phyloP scores from a whole-genome alignment of 2,888 invertebrate species.

The Abrostola tripartita region DNA sequence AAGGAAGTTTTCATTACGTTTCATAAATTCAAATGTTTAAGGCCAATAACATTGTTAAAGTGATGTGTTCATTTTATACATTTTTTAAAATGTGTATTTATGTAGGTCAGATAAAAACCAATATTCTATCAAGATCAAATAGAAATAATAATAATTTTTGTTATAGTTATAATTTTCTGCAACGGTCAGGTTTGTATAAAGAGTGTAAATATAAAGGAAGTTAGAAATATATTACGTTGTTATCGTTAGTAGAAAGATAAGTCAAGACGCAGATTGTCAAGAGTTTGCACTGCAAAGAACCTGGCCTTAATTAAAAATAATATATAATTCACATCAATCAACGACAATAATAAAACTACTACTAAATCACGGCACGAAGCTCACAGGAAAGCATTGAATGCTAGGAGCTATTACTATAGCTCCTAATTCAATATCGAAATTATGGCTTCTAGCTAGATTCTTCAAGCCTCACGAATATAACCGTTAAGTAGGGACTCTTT shows the following conservation, averaged over 20 bases:
- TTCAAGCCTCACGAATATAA: too few species aligned
- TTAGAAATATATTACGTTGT: slow-evolving; percentile 1
- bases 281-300: slow-evolving; percentile 8
- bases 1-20: slow-evolving; percentile 7
- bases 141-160: neutral
- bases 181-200: too few species aligned
- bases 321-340: slow-evolving; percentile 34
- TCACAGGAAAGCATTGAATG: too few species aligned
- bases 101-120: neutral
- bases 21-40: slow-evolving; percentile 18
- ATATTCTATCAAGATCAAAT: neutral
- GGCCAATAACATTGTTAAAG: neutral
- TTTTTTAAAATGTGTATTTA: too few species aligned
- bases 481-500: too few species aligned
- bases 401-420: too few species aligned
- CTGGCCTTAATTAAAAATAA: slow-evolving; percentile 25
- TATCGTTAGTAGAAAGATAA: neutral
- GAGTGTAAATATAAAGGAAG: neutral
- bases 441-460: too few species aligned
- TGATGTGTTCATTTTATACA: slow-evolving; percentile 12
- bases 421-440: too few species aligned
- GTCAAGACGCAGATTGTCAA: neutral
- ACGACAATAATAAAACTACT: slow-evolving; percentile 39
- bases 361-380: too few species aligned
- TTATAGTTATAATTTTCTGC: neutral